Percentiles rank a stretch among this genome's conserved stretches.
Evolutionary conservation across 2,888 invertebrate genomes (phyloP).

Genomic region (Cantharis nigra): DNA sequence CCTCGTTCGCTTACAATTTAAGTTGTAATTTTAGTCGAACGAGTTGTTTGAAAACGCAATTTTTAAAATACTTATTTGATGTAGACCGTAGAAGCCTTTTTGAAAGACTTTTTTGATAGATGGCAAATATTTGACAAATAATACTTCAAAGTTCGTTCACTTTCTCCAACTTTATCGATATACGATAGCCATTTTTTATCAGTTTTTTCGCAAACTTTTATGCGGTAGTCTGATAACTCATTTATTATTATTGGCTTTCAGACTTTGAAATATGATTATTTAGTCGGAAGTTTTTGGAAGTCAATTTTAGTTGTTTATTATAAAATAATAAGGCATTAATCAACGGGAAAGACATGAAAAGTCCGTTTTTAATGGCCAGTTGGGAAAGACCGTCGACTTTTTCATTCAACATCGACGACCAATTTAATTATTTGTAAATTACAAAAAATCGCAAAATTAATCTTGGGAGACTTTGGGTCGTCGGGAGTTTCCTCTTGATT

Average conservation of each 20-base stretch:
- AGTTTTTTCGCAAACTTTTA: slow-evolving; percentile 10
- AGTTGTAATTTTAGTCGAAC: background rate
- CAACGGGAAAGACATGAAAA: background rate
- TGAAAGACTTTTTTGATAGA: background rate
- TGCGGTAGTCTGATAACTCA: slow-evolving; percentile 14
- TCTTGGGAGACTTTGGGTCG: background rate
- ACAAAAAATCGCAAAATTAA: background rate
- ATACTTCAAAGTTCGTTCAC: slow-evolving; percentile 18
- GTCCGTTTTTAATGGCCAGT: no score
- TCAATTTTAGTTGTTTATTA: background rate
- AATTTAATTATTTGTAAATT: background rate
- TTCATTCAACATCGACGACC: no score
- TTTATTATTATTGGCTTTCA: slow-evolving; percentile 9
- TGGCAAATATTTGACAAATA: slow-evolving; percentile 1
- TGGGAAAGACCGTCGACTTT: no score
- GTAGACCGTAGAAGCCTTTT: background rate
- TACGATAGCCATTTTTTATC: slow-evolving; percentile 18
- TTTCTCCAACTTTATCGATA: slow-evolving; percentile 14
- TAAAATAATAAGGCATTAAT: background rate
- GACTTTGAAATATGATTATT: background rate
- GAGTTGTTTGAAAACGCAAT: background rate
- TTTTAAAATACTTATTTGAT: background rate
- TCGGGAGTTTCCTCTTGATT: background rate
- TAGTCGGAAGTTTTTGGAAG: background rate
- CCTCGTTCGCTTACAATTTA: background rate